A percentile compares a stretch with the other conserved stretches of the same genome.
phyloP scores from a whole-genome alignment of 2,113 vertebrate species.

The Sylvia atricapilla region DNA sequence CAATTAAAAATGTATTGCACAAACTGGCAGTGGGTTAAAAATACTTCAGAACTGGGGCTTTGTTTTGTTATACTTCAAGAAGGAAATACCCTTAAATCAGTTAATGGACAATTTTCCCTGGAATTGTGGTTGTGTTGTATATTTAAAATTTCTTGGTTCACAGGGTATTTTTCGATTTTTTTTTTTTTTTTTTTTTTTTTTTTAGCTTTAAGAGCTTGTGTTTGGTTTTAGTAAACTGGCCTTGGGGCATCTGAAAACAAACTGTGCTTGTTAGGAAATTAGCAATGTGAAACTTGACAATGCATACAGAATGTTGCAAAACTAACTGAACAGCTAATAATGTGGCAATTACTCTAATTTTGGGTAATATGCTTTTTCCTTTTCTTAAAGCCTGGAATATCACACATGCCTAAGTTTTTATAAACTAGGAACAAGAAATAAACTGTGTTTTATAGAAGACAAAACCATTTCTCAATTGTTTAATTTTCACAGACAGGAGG shows the following conservation, averaged over 20 bases:
- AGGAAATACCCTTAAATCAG: conserved; percentile 26
- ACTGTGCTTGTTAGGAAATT: conserved; percentile 76
- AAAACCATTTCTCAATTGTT: not conserved
- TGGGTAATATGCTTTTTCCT: not conserved
- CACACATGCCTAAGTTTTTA: not conserved
- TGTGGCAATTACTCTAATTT: conserved; percentile 57
- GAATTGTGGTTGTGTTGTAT: not conserved
- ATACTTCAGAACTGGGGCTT: conserved; percentile 26
- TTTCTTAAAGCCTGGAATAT: conserved; percentile 12
- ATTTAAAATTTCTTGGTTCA: conserved; percentile 53
- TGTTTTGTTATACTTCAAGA: conserved; percentile 25
- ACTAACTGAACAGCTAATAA: conserved; percentile 53
- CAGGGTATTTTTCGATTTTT: not conserved
- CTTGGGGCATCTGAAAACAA: conserved; percentile 79
- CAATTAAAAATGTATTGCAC: conserved; percentile 80
- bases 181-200: conserved; percentile 22
- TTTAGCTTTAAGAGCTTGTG: conserved; percentile 54
- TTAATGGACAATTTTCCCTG: not conserved
- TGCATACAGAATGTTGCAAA: conserved; percentile 55
- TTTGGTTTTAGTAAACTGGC: conserved; percentile 72
- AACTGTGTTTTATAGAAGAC: not conserved
- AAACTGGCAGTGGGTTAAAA: conserved; percentile 67
- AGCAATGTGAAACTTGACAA: conserved; percentile 73
- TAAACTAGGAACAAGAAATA: not conserved
- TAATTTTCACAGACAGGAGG: not conserved